Evolutionary conservation across 2,797 vertebrate genomes (phyloP), one percentile per base, ranked within the genome.

Genomic region (Lerista edwardsae): DNA sequence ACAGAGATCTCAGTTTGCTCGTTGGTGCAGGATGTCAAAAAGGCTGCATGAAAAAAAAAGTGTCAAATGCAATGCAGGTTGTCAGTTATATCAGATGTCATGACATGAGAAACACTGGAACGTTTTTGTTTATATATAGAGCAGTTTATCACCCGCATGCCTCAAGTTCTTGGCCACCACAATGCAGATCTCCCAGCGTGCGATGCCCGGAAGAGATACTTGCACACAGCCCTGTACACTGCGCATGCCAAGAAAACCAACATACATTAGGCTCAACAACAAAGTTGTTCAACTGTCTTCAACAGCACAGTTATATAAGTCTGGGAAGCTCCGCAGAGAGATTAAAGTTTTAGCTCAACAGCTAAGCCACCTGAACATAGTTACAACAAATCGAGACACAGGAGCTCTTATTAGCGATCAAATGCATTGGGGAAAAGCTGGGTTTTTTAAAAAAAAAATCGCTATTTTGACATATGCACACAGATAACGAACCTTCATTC

Each of bases 111-210:
- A 76, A 51, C 73, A 81, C 73, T 61, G 79, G 73, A 72, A 86
- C 47, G 59, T 55, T 82, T 77, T 77, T 86, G 84, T 86, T 86
- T 86, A 86, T 86, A 86, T 86, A 86, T 82, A 86, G 84, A 51
- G 59, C 79, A 39, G 59, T 86, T 80, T 57, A 80, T 51, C 47
- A 77, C 3, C 74, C 0, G 36, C 17, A 21, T 7, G 44, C 65
- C 75, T 44, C n/a, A 78, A 41, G 62, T 23, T 65, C 67, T 88
- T 25, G 5, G 3, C 81, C 44, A 9, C 12, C 65, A 39, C 55
- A 86, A 76, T 79, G 12, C 7, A 69, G 78, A 80, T 14, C 29
- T 0, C 4, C 31, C 41, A 0, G 0, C 3, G 6, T 21, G 62
- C n/a, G 75, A 67, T 44, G 0, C 23, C 27, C 41, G 65, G 64